These are phyloP conservation scores for Ictalurus punctatus DNA, from an alignment of 2,113 vertebrate species.

Conservation along the genomic window DNA sequence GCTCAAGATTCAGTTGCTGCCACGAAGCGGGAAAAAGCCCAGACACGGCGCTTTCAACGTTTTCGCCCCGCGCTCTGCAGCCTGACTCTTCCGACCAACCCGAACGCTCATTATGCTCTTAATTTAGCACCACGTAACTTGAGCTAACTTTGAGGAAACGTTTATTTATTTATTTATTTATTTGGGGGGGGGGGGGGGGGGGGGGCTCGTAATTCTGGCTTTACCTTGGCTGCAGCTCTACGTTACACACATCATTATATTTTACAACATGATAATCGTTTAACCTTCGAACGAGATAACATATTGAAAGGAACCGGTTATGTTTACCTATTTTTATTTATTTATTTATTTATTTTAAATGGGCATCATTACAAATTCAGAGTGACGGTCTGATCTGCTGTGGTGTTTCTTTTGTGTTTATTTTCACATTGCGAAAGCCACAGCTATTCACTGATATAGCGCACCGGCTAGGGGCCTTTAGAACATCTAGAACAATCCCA, in stretches of 20 bases:
- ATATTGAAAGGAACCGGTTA: not conserved
- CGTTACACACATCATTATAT: constrained; percentile 16
- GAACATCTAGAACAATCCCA: not conserved
- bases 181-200: no score
- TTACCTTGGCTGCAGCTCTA: constrained; percentile 22
- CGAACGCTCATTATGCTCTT: constrained; percentile 77
- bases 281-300: not conserved
- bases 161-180: constrained; percentile 44
- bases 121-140: constrained; percentile 69
- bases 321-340: not conserved
- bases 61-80: constrained; percentile 71
- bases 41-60: constrained; percentile 71
- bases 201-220: not conserved
- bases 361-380: not conserved
- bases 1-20: constrained; percentile 73
- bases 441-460: not conserved
- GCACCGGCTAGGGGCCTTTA: not conserved
- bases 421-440: constrained; percentile 1
- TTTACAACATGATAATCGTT: constrained; percentile 20
- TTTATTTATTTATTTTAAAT: not conserved
- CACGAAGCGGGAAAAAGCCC: constrained; percentile 72
- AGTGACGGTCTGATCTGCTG: not conserved
- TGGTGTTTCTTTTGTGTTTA: not conserved
- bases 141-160: constrained; percentile 68
- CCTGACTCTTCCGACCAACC: constrained; percentile 70